Conservation (phyloP, 2,113 vertebrate genomes). For the Gallinago media region DNA sequence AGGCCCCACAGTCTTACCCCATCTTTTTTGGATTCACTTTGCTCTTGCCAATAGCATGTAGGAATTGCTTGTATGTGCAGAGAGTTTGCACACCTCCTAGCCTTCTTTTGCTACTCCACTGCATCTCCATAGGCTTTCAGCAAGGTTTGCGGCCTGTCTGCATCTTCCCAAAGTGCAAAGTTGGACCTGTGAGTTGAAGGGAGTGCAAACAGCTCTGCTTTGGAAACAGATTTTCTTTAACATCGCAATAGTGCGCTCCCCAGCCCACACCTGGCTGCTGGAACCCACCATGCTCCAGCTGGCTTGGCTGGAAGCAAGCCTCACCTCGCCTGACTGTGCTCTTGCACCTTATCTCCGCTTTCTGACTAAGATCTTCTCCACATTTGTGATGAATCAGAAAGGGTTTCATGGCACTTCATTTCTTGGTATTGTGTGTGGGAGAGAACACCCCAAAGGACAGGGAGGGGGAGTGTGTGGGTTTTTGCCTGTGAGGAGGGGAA, state of each 20-base stretch:
- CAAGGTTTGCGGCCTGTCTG: not conserved
- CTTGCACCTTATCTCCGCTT: not conserved
- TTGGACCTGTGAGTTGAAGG: not conserved
- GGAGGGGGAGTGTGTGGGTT: not conserved
- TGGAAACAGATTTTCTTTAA: not conserved
- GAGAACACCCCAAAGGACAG: not conserved
- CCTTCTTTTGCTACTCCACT: not conserved
- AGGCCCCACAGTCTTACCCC: not conserved
- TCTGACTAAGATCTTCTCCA: not conserved
- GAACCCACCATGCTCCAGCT: not conserved
- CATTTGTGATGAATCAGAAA: not conserved
- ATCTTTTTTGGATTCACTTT: not conserved
- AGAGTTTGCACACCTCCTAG: not conserved
- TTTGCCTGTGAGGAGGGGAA: not conserved
- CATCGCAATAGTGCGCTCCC: not conserved
- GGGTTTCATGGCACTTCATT: not conserved
- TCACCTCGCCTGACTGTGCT: not conserved
- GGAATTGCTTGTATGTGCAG: not conserved
- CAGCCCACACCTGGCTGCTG: not conserved
- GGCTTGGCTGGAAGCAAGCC: not conserved
- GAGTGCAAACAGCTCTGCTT: not conserved
- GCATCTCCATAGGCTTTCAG: not conserved
- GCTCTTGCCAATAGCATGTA: not conserved
- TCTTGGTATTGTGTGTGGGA: not conserved
- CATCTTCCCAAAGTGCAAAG: not conserved